Evolutionary conservation across 2,797 vertebrate genomes (phyloP).

Genomic region (Vireo griseus): DNA sequence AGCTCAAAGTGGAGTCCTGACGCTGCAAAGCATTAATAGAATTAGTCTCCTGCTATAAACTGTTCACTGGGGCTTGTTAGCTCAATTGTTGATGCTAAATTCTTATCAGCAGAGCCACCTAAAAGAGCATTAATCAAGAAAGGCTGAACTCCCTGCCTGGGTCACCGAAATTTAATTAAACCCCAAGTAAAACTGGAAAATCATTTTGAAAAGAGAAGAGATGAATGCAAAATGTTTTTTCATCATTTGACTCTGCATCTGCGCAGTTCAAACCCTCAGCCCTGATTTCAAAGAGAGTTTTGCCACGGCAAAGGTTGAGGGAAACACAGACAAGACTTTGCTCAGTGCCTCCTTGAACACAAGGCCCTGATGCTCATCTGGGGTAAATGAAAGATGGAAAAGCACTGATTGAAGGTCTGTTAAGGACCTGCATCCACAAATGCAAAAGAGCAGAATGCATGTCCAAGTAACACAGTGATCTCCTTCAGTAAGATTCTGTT

Average conservation of each 20-base stretch:
- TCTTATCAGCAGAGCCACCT: slow-evolving; percentile 65
- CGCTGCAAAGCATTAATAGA: slow-evolving; percentile 50
- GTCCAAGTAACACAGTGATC: background rate
- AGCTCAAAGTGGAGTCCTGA: slow-evolving; percentile 43
- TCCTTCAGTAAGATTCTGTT: background rate
- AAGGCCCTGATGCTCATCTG: background rate
- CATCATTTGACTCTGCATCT: background rate
- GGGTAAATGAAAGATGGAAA: background rate
- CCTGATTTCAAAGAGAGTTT: background rate
- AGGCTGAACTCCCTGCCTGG: slow-evolving; percentile 35
- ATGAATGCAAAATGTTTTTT: slow-evolving; percentile 26
- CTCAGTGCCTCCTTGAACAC: background rate
- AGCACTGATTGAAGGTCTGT: background rate
- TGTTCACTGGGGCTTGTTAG: slow-evolving; percentile 51
- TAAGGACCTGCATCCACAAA: background rate
- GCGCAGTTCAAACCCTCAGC: background rate
- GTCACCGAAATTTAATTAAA: slow-evolving; percentile 64
- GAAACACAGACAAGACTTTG: background rate
- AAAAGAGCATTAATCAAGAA: slow-evolving; percentile 60
- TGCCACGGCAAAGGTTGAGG: background rate
- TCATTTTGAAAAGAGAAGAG: slow-evolving; percentile 45
- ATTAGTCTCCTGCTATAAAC: slow-evolving; percentile 52
- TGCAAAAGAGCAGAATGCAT: background rate
- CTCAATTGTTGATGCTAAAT: slow-evolving; percentile 50
- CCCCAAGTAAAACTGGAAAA: slow-evolving; percentile 41